Base-by-base conservation (phyloP, 2,888 invertebrate genomes). In the Alcis repandata region DNA sequence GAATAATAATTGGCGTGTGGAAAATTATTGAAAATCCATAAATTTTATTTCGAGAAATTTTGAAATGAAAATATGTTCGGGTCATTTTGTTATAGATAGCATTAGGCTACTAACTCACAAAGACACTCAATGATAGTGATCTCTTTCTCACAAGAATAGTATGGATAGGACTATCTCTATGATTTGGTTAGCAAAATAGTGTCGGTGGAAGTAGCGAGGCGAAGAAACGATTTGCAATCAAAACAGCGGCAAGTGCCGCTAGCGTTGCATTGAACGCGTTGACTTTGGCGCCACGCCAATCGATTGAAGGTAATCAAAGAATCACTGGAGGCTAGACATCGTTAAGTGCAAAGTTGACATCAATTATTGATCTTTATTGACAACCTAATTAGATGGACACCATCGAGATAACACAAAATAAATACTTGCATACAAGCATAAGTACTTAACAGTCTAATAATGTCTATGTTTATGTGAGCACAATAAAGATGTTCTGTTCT, bases 201-300 rank as follows among this genome's bases (percentile, higher is more conserved):
- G 27, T 46, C 46, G 7, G 13, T 46, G 27, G 13, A 13, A n/a
- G 27, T n/a, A n/a, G 27, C 27, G 27, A 48, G 4, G 48, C 27
- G 6, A 27, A 6, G 27, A 27, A 27, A 2, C 22, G 27, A 27
- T 46, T 27, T 27, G 48, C 27, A 20, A 22, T 45, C 20, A 45
- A 45, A 19, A 49, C 49, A 15, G 33, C 9, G 15, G 1, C 1
- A 2, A 7, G 41, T n/a, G 22, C 22, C 22, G 11, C 43, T 1
- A 11, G n/a, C 22, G 8, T 46, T 46, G 46, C 46, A 46, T 22
- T 46, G 46, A 22, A 22, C 15, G 52, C 20, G 20, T 13, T 36
- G 4, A 38, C 9, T 22, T 53, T 53, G 53, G 40, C 41, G 15
- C 53, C 22, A 15, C 40, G 41, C 40, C 41, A 53, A 15, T 20